A percentile compares a stretch with the other conserved stretches of the same genome.
phyloP scores from a whole-genome alignment of 1,140 invertebrate genomes.

The Zaprionus inermis region DNA sequence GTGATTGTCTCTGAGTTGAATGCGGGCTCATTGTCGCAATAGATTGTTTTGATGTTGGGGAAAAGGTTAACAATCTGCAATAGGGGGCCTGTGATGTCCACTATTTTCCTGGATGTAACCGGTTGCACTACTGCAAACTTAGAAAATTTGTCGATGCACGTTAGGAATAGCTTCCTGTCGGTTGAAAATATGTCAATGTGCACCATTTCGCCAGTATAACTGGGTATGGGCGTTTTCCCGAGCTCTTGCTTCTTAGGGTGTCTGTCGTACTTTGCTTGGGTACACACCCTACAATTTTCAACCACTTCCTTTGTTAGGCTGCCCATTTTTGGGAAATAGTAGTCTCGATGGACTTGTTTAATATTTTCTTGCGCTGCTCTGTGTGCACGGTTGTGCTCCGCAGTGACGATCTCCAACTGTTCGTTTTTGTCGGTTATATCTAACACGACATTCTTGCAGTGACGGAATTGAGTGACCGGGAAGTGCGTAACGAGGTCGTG shows the following conservation, averaged over 20 bases:
- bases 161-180: background rate
- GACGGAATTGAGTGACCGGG: too few species aligned
- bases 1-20: constrained; percentile 19
- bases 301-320: background rate
- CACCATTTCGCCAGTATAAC: background rate
- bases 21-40: constrained; percentile 4
- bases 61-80: constrained; percentile 5
- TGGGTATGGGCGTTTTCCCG: background rate
- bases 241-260: constrained; percentile 6
- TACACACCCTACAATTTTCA: background rate
- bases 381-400: background rate
- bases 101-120: background rate
- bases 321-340: background rate
- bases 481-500: too few species aligned
- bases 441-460: too few species aligned
- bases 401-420: too few species aligned
- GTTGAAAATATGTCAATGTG: constrained; percentile 7
- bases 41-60: background rate
- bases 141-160: background rate
- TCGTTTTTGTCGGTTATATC: too few species aligned
- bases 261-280: background rate
- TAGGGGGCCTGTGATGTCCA: background rate
- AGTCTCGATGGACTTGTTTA: background rate
- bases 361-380: constrained; percentile 1
- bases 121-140: constrained; percentile 5